Conservation (phyloP, 2,888 invertebrate species). For the Standfussiana lucernea region DNA sequence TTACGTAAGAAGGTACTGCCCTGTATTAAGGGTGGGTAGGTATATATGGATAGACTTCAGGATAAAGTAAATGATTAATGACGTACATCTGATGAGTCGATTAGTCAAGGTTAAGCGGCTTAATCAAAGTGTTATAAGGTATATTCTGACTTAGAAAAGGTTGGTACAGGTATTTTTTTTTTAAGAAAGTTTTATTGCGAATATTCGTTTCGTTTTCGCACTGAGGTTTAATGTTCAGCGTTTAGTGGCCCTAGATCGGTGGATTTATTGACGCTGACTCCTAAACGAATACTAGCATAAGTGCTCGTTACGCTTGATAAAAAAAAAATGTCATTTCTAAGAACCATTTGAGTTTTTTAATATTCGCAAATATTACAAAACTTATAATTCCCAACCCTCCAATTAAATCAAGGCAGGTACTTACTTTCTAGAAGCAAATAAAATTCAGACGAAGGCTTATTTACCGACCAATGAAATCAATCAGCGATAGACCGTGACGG, state of each 20-base stretch:
- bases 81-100: slow-evolving; percentile 19
- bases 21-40: background rate
- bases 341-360: background rate
- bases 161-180: background rate
- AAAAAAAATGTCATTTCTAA: background rate
- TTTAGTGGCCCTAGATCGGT: background rate
- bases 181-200: background rate
- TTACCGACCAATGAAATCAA: slow-evolving; percentile 40
- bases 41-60: background rate
- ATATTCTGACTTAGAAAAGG: slow-evolving; percentile 4
- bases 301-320: too few species aligned
- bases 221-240: background rate
- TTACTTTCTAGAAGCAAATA: slow-evolving; percentile 1
- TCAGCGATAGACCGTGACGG: slow-evolving; percentile 32
- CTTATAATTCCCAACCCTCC: background rate
- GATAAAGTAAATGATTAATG: slow-evolving; percentile 30
- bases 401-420: background rate
- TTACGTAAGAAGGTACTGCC: slow-evolving; percentile 24
- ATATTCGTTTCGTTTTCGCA: background rate
- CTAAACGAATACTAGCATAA: background rate
- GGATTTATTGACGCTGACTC: background rate
- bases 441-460: slow-evolving; percentile 36
- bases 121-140: slow-evolving; percentile 24
- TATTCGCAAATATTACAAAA: background rate
- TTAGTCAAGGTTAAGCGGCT: slow-evolving; percentile 17